Conservation (phyloP, 2,797 vertebrate species). For the Coregonus suidteri region DNA sequence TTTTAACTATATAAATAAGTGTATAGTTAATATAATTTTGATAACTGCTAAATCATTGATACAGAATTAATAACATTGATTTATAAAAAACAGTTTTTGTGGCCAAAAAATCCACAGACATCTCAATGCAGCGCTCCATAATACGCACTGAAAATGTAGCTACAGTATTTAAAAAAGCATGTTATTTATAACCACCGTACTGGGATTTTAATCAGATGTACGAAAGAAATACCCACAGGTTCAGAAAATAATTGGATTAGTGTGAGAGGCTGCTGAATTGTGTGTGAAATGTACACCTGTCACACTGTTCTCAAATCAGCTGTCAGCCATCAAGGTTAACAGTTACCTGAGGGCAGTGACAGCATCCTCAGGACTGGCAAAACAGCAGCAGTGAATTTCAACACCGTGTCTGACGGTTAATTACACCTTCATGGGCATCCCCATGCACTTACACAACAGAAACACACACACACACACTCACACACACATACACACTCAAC, state of each 20-base stretch:
- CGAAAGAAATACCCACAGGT: constrained; percentile 39
- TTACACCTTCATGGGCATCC: not conserved
- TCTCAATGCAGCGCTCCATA: not conserved
- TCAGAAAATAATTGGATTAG: constrained; percentile 74
- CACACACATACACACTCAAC: not conserved
- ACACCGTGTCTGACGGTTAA: not conserved
- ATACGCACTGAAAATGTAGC: not conserved
- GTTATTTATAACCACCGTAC: not conserved
- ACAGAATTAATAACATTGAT: not conserved
- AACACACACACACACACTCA: constrained; percentile 4
- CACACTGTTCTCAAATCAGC: constrained; percentile 68
- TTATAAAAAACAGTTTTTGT: not conserved
- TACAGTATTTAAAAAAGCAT: not conserved
- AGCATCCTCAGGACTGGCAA: constrained; percentile 34
- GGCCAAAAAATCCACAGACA: not conserved
- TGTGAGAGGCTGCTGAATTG: constrained; percentile 56
- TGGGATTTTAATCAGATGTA: constrained; percentile 20
- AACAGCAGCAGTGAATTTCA: constrained; percentile 43
- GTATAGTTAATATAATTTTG: not conserved
- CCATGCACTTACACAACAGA: constrained; percentile 10
- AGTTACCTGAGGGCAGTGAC: constrained; percentile 56
- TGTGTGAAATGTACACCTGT: constrained; percentile 74
- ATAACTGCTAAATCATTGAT: not conserved
- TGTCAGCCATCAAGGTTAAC: constrained; percentile 61
- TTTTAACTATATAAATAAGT: not conserved